Conservation (phyloP, 1,140 invertebrate genomes). For the Lepidurus couesii region DNA sequence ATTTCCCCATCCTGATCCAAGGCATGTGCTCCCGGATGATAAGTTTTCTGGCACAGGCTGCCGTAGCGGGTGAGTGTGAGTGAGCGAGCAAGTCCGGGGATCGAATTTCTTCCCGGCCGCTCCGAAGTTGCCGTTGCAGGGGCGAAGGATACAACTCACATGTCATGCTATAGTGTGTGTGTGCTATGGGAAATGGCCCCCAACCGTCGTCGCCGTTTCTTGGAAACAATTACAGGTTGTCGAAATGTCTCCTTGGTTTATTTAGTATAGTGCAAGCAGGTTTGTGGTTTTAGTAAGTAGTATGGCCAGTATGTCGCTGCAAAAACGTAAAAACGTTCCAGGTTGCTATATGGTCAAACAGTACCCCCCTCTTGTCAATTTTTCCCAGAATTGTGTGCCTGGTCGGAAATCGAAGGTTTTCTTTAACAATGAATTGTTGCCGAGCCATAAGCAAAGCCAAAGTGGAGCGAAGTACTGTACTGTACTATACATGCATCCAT, state of each 20-base stretch:
- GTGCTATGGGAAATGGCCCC: background rate
- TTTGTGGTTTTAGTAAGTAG: background rate
- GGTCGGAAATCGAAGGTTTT: background rate
- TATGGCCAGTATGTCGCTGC: background rate
- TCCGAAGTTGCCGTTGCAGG: too few species aligned
- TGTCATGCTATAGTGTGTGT: background rate
- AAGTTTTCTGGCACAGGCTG: too few species aligned
- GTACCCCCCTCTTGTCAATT: background rate
- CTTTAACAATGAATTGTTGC: too few species aligned
- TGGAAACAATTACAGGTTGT: constrained; percentile 6
- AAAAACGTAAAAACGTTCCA: background rate
- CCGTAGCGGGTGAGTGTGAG: too few species aligned
- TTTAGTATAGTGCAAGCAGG: background rate
- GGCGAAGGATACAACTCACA: too few species aligned
- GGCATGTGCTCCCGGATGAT: too few species aligned
- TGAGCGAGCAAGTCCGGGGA: too few species aligned
- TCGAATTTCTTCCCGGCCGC: too few species aligned
- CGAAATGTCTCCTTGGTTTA: background rate
- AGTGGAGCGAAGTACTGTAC: too few species aligned
- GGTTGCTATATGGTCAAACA: background rate
- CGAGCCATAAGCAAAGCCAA: too few species aligned
- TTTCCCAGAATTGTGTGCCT: background rate
- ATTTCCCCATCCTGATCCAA: too few species aligned
- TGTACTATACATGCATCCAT: too few species aligned
- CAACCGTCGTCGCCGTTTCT: background rate